These are phyloP conservation scores for Luperina testacea DNA, from an alignment of 2,888 invertebrate species.

Conservation along the genomic window DNA sequence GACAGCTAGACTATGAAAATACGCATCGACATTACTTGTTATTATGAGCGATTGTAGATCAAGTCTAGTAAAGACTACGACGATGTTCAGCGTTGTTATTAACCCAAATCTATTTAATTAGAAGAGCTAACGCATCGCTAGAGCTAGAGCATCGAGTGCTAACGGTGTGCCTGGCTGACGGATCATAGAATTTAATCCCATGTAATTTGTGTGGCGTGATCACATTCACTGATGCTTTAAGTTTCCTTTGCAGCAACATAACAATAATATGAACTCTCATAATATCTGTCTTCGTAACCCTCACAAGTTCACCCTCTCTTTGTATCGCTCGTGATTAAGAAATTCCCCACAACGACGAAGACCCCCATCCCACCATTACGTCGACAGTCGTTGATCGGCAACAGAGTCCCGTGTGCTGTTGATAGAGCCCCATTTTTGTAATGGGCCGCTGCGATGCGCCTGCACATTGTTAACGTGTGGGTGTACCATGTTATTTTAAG, in stretches of 20 bases:
- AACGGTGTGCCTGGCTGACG: too few species aligned
- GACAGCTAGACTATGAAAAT: too few species aligned
- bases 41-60: too few species aligned
- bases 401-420: neutral
- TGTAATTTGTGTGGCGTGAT: too few species aligned
- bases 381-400: neutral
- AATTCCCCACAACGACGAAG: conserved; percentile 12
- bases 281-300: neutral
- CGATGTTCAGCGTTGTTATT: too few species aligned
- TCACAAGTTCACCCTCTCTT: neutral
- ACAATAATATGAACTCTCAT: neutral
- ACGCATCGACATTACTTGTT: too few species aligned
- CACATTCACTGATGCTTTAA: too few species aligned
- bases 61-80: too few species aligned
- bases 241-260: neutral
- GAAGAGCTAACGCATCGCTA: too few species aligned
- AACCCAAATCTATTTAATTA: too few species aligned
- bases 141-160: too few species aligned
- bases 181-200: too few species aligned
- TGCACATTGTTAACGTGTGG: neutral
- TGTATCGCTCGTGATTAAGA: conserved; percentile 21
- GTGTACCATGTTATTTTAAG: neutral
- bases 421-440: conserved; percentile 36
- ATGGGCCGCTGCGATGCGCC: neutral
- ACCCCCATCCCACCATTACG: neutral